Conservation (phyloP, 2,113 vertebrate genomes). For the Symphodus melops region DNA sequence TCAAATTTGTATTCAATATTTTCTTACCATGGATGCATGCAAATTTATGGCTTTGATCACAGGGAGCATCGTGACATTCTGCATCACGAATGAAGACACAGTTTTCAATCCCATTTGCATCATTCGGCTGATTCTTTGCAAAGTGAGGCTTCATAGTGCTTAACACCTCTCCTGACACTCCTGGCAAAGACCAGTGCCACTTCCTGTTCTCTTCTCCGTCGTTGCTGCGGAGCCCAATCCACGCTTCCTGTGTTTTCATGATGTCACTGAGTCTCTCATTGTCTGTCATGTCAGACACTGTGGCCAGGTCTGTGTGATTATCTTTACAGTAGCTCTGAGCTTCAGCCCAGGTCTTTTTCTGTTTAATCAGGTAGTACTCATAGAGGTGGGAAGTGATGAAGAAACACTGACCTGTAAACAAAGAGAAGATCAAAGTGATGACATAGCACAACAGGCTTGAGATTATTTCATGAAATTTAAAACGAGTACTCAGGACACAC, state of each 20-base stretch:
- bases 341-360: neutral
- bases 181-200: conserved; percentile 56
- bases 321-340: conserved; percentile 13
- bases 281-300: conserved; percentile 27
- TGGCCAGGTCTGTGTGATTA: conserved; percentile 11
- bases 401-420: conserved; percentile 30
- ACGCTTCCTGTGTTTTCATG: neutral
- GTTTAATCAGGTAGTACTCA: conserved; percentile 4
- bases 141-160: fast-evolving
- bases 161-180: neutral
- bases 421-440: neutral
- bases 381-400: neutral
- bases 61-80: fast-evolving
- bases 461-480: too few species aligned
- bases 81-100: fast-evolving
- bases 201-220: fast-evolving
- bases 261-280: neutral
- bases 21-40: conserved; percentile 45
- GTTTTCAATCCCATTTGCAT: fast-evolving
- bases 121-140: fast-evolving
- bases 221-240: conserved; percentile 43
- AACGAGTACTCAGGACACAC: too few species aligned
- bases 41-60: fast-evolving
- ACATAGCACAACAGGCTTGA: too few species aligned
- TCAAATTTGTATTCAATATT: too few species aligned